A percentile compares a stretch with the other conserved stretches of the same genome.
Conservation (phyloP, 1,140 invertebrate genomes). For the Yoshiicerus persimilis region DNA sequence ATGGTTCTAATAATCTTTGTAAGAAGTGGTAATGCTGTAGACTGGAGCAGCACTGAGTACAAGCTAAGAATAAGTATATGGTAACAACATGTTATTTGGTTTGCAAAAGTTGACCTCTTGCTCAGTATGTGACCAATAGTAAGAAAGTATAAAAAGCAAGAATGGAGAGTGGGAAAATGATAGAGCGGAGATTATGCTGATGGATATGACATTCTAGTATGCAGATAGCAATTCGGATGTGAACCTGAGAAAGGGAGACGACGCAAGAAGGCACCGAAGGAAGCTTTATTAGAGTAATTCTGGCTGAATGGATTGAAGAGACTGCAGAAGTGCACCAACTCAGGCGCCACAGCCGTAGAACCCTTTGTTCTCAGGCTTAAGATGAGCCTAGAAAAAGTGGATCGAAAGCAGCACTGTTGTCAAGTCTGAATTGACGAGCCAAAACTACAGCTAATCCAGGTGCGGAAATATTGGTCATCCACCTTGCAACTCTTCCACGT, state of each 20-base stretch:
- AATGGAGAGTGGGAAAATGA: neutral
- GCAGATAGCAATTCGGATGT: neutral
- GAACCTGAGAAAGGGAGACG: neutral
- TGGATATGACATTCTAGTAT: neutral
- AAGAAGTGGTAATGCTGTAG: too few relatives aligned
- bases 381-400: slow-evolving; percentile 24
- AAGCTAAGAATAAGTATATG: too few relatives aligned
- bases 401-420: slow-evolving; percentile 24
- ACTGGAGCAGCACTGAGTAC: too few relatives aligned
- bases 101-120: neutral
- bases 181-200: neutral
- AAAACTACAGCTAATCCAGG: slow-evolving; percentile 8
- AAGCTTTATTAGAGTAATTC: neutral
- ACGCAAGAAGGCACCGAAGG: neutral
- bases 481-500: slow-evolving; percentile 36
- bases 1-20: too few relatives aligned
- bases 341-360: neutral
- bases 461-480: slow-evolving; percentile 25
- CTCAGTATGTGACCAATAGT: neutral
- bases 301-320: neutral
- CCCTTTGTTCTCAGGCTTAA: slow-evolving; percentile 18
- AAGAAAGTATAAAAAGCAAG: neutral
- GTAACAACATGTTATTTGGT: neutral
- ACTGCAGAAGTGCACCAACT: neutral
- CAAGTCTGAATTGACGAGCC: slow-evolving; percentile 33